phyloP scores from a whole-genome alignment of 2,113 vertebrate genomes.

The Pristiophorus japonicus region DNA sequence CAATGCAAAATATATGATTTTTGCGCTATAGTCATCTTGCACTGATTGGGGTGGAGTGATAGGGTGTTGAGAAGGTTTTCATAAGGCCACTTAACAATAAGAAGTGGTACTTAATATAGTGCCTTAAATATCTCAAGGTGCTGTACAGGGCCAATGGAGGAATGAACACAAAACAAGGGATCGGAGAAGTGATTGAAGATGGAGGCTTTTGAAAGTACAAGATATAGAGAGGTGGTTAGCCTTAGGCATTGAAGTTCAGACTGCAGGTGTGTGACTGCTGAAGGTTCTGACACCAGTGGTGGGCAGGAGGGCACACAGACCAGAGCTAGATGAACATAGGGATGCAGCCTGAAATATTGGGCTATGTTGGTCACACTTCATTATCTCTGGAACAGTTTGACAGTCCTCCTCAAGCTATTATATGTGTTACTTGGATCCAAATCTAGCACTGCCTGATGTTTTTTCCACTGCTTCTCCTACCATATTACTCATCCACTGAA shows the following conservation, averaged over 20 bases:
- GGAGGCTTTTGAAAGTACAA: constrained; percentile 13
- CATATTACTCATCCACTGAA: background rate
- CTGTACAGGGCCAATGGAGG: constrained; percentile 32
- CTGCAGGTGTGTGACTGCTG: background rate
- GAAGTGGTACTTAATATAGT: background rate
- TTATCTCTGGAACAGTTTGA: background rate
- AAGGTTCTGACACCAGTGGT: background rate
- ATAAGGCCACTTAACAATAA: background rate
- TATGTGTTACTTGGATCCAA: background rate
- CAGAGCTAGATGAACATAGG: background rate
- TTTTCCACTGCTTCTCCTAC: background rate
- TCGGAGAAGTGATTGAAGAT: background rate
- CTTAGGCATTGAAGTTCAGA: background rate
- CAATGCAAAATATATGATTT: background rate
- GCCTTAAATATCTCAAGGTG: background rate
- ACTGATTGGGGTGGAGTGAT: background rate
- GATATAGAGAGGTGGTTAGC: background rate
- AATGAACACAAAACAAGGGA: background rate
- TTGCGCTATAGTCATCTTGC: background rate
- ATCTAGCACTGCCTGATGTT: background rate
- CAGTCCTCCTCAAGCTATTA: background rate
- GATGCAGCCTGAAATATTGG: background rate
- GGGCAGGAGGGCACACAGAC: background rate
- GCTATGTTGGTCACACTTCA: background rate
- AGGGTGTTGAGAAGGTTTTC: background rate